A percentile compares a stretch with the other conserved stretches of the same genome.
These are phyloP conservation scores for Syngnathus typhle DNA, from an alignment of 2,113 vertebrate genomes.

Conservation along the genomic window DNA sequence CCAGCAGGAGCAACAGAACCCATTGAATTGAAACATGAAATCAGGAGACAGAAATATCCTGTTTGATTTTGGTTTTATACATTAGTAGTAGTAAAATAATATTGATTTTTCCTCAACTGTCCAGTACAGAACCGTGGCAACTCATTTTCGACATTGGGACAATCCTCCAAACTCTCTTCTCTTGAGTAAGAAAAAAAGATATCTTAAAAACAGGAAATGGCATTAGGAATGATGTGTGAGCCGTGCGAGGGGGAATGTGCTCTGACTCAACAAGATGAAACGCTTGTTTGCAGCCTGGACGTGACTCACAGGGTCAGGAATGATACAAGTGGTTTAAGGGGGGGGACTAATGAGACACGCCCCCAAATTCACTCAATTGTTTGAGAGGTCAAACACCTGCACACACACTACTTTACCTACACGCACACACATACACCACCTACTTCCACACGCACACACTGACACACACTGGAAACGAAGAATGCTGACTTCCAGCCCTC, in stretches of 20 bases:
- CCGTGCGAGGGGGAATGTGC: neutral
- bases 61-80: too few species aligned
- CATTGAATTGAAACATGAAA: too few species aligned
- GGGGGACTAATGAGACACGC: neutral
- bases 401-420: neutral
- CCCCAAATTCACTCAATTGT: neutral
- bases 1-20: too few species aligned
- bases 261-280: slow-evolving; percentile 42
- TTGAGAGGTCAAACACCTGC: slow-evolving; percentile 1
- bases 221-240: slow-evolving; percentile 43
- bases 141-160: too few species aligned
- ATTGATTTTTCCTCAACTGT: neutral
- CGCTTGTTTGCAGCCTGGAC: slow-evolving; percentile 34
- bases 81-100: too few species aligned
- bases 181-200: neutral
- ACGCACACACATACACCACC: neutral
- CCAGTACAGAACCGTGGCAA: neutral
- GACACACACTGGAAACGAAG: neutral
- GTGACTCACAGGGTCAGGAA: slow-evolving; percentile 43
- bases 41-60: too few species aligned
- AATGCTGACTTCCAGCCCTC: neutral
- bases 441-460: neutral
- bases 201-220: slow-evolving; percentile 20
- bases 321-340: slow-evolving; percentile 4
- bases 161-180: neutral